Evolutionary conservation across 1,140 invertebrate species (phyloP).

Genomic region (Coenobita brevimanus): DNA sequence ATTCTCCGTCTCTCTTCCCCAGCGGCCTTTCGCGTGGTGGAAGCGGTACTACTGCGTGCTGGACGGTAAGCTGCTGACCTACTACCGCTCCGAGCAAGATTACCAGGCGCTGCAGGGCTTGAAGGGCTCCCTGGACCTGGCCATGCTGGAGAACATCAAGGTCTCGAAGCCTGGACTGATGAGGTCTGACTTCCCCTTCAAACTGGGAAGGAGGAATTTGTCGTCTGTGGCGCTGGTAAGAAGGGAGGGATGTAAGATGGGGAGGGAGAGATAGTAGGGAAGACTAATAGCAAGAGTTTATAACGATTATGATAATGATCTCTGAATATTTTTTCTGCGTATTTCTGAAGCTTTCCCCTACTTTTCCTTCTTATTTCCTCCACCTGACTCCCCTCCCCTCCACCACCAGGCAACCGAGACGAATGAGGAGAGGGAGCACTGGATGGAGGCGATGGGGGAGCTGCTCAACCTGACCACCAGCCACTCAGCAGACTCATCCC

Average conservation of each 20-base stretch:
- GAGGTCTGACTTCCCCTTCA: constrained; percentile 34
- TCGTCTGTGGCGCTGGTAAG: constrained; percentile 11
- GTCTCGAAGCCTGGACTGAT: constrained; percentile 7
- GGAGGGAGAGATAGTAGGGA: not conserved
- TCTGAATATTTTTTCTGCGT: no score
- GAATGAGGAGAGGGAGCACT: constrained; percentile 14
- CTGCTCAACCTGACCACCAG: not conserved
- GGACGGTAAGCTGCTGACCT: constrained; percentile 40
- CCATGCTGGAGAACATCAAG: constrained; percentile 7
- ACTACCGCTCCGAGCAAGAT: constrained; percentile 28
- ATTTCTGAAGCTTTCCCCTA: not conserved
- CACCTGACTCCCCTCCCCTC: not conserved
- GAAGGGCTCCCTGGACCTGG: constrained; percentile 35
- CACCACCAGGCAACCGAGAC: constrained; percentile 28
- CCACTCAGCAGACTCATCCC: not conserved
- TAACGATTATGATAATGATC: not conserved
- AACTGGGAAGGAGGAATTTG: not conserved
- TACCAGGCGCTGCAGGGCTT: not conserved
- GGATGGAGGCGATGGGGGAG: constrained; percentile 10
- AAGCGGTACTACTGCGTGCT: constrained; percentile 47
- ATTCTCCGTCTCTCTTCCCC: not conserved
- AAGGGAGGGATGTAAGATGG: not conserved
- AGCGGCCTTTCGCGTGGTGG: constrained; percentile 25
- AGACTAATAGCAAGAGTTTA: not conserved
- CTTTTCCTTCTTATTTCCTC: not conserved